Evolutionary conservation across 2,797 vertebrate genomes (phyloP), one percentile per base, ranked within the genome.

Genomic region (Intellagama lesueurii): DNA sequence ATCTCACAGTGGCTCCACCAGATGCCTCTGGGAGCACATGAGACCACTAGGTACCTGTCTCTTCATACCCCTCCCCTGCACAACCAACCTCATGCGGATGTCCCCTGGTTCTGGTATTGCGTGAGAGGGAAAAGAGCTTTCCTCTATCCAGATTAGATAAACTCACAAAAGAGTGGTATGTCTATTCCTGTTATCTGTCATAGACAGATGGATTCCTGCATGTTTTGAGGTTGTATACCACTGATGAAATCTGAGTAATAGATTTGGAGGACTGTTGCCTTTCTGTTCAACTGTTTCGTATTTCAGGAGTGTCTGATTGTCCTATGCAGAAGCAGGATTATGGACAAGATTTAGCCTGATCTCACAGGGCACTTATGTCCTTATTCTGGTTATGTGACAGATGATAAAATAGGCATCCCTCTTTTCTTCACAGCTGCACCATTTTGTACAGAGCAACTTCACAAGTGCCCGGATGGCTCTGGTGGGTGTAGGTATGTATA

Each of bases 401-500:
- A 30, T 28, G 81, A 17, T 95, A 88, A 96, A 89, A 76, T 89
- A 47, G 16, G 32, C 69, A 86, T 68, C 1, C 91, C 94, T 95
- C 64, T 92, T 26, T 94, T n/a, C 95, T 88, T 87, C 93, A 80
- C 95, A 99, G 99, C 97, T 99, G 92, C 99, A 99, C 85, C 96
- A 97, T 73, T 99, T 98, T 94, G 97, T 99, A 93, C 98, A 99
- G 96, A 98, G 98, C 96, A 97, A 99, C 93, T 99, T 99, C 95
- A 99, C 98, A 90, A 99, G 98, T 87, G 95, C 98, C 24, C 97
- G 98, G 94, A 99, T 99, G 98, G 99, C 99, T 87, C 98, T 99
- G 26, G 97, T 99, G 89, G 98, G 99, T 93, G 96, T 99, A 81
- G 98, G 99, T 99, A 97, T 91, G 98, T 95, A 93, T 64, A n/a